Conservation (phyloP, 2,113 vertebrate species). For the Silurus meridionalis region DNA sequence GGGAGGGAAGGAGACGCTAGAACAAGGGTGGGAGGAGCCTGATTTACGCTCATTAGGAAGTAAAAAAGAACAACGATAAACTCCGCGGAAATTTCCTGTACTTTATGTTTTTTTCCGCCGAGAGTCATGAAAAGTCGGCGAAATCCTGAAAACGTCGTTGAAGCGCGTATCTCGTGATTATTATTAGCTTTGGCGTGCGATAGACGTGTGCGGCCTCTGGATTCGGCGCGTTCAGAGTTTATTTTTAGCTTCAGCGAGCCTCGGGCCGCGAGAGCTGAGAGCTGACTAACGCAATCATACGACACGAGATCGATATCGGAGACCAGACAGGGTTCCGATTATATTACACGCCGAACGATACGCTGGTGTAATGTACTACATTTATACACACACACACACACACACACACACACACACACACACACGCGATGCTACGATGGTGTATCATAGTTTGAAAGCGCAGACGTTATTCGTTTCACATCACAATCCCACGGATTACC, state of each 20-base stretch:
- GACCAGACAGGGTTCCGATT: not conserved
- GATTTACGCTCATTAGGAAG: too few relatives aligned
- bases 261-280: not conserved
- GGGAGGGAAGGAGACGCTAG: too few relatives aligned
- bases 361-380: not conserved
- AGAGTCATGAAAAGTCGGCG: too few relatives aligned
- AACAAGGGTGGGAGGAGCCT: too few relatives aligned
- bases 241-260: not conserved
- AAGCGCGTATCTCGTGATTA: not conserved
- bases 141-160: not conserved
- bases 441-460: not conserved
- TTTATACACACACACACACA: not conserved
- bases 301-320: conserved; percentile 3
- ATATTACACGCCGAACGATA: not conserved
- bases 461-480: not conserved
- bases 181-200: not conserved
- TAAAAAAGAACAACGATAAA: too few relatives aligned
- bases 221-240: not conserved
- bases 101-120: too few relatives aligned
- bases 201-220: not conserved
- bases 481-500: not conserved
- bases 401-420: not conserved
- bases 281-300: not conserved
- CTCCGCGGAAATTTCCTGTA: too few relatives aligned
- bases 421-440: not conserved